Evolutionary conservation across 53 echinoderm and acorn worm species (phyloP), one percentile per base, ranked within the genome.

Genomic region (Temnopleurus reevesii): DNA sequence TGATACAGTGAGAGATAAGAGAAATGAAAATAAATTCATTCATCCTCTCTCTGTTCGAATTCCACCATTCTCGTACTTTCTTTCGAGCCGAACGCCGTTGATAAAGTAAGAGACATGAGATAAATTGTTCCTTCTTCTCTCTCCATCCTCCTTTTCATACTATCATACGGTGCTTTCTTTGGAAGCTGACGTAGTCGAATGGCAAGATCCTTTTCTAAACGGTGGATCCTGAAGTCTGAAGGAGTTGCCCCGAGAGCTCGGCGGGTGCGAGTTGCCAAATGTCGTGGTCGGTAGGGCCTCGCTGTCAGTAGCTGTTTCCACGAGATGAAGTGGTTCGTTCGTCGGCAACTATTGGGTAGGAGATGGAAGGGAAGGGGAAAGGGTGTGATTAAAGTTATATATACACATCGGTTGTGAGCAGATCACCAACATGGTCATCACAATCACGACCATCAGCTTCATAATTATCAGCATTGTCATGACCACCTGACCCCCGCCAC

Each of bases 141-240:
- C n/a, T n/a, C n/a, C n/a, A n/a, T n/a, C n/a, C n/a, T n/a, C n/a
- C 33, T 2, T 38, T 71, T 36, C 38, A 8, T 7, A 7, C 2
- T 55, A 83, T 83, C 57, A 83, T 83, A 83, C 83, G 0, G 54
- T 55, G 36, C 83, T 83, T 33, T 83, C 83, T 8, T 56, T 55
- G 7, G 83, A 83, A 34, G 55, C 21, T 9, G 83, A 83, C 19
- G n/a, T 2, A 0, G 83, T 55, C 27, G 83, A 83, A 4, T 83
- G 83, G 41, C 5, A 21, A 3, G 83, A 83, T 5, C 54, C 83
- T 83, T 83, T 83, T 10, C 83, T 56, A 38, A 83, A 83, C 36
- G 83, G 83, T 4, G 83, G 83, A 56, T 83, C 83, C 33, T 83
- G 26, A 8, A 83, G 83, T 15, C 24, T 83, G 57, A 83, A 83